Conservation (phyloP, 2,888 invertebrate genomes). For the Drepanosiphum platanoidis region DNA sequence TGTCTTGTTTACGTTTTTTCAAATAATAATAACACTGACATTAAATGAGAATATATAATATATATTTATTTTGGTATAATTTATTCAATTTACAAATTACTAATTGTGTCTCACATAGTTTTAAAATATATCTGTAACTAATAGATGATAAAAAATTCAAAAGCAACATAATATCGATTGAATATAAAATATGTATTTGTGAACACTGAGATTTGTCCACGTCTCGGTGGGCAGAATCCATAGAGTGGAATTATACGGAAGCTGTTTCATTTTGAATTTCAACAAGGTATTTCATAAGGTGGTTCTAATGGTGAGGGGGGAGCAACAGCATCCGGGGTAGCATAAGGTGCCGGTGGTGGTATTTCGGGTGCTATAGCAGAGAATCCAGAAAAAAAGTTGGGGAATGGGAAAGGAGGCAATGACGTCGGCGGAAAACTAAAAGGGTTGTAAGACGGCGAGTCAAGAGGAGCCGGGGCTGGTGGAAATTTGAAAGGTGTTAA, state of each 20-base stretch:
- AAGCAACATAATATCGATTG: not conserved
- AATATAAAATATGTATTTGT: not conserved
- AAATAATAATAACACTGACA: not conserved
- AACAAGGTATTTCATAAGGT: too few relatives aligned
- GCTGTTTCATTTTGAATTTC: not conserved
- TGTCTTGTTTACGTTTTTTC: not conserved
- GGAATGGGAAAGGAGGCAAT: not conserved
- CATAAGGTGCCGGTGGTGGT: not conserved
- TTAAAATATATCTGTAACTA: not conserved
- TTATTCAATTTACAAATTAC: too few relatives aligned
- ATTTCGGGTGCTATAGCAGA: not conserved
- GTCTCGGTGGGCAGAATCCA: not conserved
- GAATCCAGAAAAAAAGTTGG: not conserved
- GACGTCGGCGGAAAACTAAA: too few relatives aligned
- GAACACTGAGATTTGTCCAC: not conserved
- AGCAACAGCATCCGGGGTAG: too few relatives aligned
- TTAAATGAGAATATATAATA: not conserved
- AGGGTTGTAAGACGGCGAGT: too few relatives aligned
- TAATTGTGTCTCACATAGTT: not conserved
- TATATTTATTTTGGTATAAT: not conserved
- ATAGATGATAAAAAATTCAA: not conserved
- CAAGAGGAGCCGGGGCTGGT: too few relatives aligned
- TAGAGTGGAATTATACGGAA: not conserved
- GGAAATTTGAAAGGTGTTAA: too few relatives aligned
- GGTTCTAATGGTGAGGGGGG: too few relatives aligned